Base-by-base conservation (phyloP, 1,140 invertebrate species). In the Belonocnema kinseyi region DNA sequence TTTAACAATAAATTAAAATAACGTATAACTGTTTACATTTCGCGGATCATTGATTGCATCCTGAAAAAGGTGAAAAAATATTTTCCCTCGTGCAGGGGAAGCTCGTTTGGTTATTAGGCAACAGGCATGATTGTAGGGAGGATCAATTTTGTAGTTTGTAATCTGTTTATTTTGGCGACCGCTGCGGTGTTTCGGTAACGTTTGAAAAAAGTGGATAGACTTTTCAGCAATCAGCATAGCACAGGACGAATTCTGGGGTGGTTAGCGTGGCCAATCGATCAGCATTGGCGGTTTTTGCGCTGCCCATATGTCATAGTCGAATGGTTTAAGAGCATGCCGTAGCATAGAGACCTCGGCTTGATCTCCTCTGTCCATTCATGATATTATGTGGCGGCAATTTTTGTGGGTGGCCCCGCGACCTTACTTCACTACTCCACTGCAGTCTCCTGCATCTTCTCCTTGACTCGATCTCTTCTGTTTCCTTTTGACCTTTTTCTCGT, bases 221-320 rank as follows among this genome's bases (percentile, higher is more conserved):
- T 66, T n/a, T n/a, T 66, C 33, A 66, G 26, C 78, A 72, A 72
- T 53, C 70, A 72, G 16, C 72, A 72, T 78, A 72, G 16, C 72
- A 72, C 77, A 76, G 80, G 80, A 76, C 51, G 77, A 21, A 50
- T 50, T 40, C 78, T 79, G 77, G 82, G 86, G 87, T 88, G 85
- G 86, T 82, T 85, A 86, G 87, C 88, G 87, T 90, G 82, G 83
- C 89, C 87, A 90, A 91, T 91, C 90, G 86, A 91, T 91, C 90
- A 90, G 89, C 82, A 90, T 89, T 88, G 90, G 86, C 82, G 88
- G 86, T 91, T 90, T 91, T 91, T 90, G 87, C 88, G 86, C 86
- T 81, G 84, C 84, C 89, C 90, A 90, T 91, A 90, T 90, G 89
- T 91, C 89, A 90, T 83, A 87, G 84, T 82, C 79, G 81, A 72